Evolutionary conservation across 2,888 invertebrate genomes (phyloP).

Genomic region (Diabrotica balteata): DNA sequence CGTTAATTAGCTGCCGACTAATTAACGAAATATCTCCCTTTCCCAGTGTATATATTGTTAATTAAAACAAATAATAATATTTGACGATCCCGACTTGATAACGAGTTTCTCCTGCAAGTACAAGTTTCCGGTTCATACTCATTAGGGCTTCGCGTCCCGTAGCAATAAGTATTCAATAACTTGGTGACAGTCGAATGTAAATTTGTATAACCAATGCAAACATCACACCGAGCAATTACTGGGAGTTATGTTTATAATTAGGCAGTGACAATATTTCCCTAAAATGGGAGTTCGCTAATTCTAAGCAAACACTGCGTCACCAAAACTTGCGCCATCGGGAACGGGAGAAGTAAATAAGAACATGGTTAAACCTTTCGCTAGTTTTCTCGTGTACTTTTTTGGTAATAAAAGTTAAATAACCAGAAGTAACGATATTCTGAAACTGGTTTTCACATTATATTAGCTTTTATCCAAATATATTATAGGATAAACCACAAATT

Average conservation of each 20-base stretch:
- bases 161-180: constrained; percentile 55
- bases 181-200: constrained; percentile 56
- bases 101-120: constrained; percentile 45
- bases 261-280: constrained; percentile 60
- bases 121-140: constrained; percentile 46
- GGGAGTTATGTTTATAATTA: constrained; percentile 60
- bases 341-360: constrained; percentile 7
- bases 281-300: constrained; percentile 58
- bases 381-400: not conserved
- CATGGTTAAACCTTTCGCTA: constrained; percentile 8
- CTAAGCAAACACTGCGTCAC: constrained; percentile 53
- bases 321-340: constrained; percentile 1
- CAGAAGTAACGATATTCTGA: too few species aligned
- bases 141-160: constrained; percentile 42
- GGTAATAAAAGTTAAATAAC: not conserved
- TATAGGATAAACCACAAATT: too few species aligned
- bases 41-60: constrained; percentile 41
- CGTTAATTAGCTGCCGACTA: constrained; percentile 34
- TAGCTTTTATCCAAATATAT: too few species aligned
- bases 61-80: constrained; percentile 51
- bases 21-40: constrained; percentile 37
- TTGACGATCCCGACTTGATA: constrained; percentile 50
- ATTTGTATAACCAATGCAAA: constrained; percentile 57
- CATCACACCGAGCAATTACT: constrained; percentile 58
- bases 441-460: too few species aligned